phyloP scores from a whole-genome alignment of 1,140 invertebrate species.

The Himalopsyche phryganea region DNA sequence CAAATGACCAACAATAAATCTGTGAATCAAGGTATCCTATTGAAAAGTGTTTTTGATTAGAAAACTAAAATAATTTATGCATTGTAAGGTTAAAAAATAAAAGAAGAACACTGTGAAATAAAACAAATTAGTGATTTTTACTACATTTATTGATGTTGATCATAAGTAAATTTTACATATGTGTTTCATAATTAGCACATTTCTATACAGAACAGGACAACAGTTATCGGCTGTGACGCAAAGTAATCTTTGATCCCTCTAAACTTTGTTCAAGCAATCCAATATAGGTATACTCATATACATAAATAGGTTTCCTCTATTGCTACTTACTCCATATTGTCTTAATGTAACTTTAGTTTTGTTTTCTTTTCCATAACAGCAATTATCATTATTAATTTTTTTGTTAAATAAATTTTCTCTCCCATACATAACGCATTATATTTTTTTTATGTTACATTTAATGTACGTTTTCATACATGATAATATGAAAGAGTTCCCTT shows the following conservation, averaged over 20 bases:
- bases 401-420: slow-evolving; percentile 34
- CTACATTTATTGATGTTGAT: slow-evolving; percentile 35
- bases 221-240: slow-evolving; percentile 16
- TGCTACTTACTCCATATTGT: slow-evolving; percentile 34
- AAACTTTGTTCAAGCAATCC: slow-evolving; percentile 31
- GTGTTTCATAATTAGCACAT: slow-evolving; percentile 29
- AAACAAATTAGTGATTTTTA: slow-evolving; percentile 20
- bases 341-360: slow-evolving; percentile 34
- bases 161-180: slow-evolving; percentile 35
- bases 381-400: slow-evolving; percentile 24
- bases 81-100: no score
- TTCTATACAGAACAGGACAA: slow-evolving; percentile 32
- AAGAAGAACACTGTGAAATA: no score
- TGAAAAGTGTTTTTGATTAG: no score
- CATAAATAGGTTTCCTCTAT: slow-evolving; percentile 33
- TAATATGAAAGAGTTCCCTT: slow-evolving; percentile 5
- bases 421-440: slow-evolving; percentile 30
- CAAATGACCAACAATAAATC: no score
- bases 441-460: slow-evolving; percentile 26
- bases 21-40: no score
- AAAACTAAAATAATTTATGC: no score
- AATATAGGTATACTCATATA: slow-evolving; percentile 26
- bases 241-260: slow-evolving; percentile 28
- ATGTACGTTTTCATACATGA: slow-evolving; percentile 18
- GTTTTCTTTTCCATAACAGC: slow-evolving; percentile 29